Evolutionary conservation across 2,113 vertebrate genomes (phyloP).

Genomic region (Nothocercus julius): DNA sequence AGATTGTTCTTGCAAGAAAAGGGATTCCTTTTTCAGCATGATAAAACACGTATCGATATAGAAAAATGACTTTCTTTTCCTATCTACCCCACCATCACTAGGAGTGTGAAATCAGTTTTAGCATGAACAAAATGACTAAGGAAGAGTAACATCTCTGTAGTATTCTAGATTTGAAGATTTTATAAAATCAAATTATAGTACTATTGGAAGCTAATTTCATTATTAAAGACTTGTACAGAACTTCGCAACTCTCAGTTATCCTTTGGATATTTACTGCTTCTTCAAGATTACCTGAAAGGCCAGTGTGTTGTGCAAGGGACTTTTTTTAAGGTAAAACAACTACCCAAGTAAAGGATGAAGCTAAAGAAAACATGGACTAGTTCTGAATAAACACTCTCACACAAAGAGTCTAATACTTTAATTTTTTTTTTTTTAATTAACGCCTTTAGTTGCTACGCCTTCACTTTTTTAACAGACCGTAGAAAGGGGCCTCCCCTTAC

Average conservation of each 20-base stretch:
- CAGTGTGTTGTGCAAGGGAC: neutral
- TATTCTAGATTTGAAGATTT: neutral
- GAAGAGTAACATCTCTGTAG: neutral
- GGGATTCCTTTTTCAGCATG: neutral
- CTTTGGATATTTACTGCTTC: neutral
- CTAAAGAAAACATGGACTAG: neutral
- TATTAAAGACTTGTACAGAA: neutral
- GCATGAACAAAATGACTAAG: neutral
- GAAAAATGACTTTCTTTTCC: neutral
- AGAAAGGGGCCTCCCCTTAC: neutral
- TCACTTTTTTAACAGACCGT: neutral
- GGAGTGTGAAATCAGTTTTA: neutral
- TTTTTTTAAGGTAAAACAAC: neutral
- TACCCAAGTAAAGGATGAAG: neutral
- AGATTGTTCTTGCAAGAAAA: neutral
- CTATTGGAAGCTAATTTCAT: neutral
- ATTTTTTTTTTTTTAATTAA: neutral
- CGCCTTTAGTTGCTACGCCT: neutral
- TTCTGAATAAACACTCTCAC: neutral
- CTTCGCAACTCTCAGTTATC: neutral
- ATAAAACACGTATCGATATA: neutral
- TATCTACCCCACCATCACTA: neutral
- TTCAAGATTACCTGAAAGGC: neutral
- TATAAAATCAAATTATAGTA: neutral
- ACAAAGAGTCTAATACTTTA: neutral